Evolutionary conservation across 1,140 invertebrate species (phyloP).

Genomic region (Orius insidiosus): DNA sequence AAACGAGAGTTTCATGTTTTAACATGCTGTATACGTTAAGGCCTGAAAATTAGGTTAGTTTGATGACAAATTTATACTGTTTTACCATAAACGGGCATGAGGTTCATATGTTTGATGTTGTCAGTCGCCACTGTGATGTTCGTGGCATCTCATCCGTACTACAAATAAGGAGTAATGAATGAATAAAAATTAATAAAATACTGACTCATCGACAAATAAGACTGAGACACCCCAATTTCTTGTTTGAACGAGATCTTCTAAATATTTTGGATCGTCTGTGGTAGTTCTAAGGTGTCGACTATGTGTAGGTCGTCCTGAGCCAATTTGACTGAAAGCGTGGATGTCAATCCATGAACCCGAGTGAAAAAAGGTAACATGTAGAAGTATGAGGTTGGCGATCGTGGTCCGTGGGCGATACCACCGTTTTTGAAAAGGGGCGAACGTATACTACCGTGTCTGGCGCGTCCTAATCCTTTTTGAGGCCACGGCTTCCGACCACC

Average conservation of each 20-base stretch:
- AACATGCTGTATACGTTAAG: conserved; percentile 80
- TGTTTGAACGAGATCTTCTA: conserved; percentile 60
- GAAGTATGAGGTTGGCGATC: conserved; percentile 73
- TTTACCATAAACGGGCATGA: conserved; percentile 88
- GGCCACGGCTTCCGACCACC: conserved; percentile 86
- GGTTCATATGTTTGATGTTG: conserved; percentile 59
- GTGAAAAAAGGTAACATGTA: conserved; percentile 73
- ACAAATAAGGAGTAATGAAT: too few species aligned
- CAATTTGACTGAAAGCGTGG: conserved; percentile 73
- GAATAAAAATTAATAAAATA: too few species aligned
- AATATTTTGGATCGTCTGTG: conserved; percentile 62
- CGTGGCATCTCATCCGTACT: conserved; percentile 69
- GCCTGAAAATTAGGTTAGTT: conserved; percentile 29
- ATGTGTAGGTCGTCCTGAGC: conserved; percentile 89
- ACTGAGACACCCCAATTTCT: conserved; percentile 93
- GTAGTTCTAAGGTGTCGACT: conserved; percentile 71
- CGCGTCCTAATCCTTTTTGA: conserved; percentile 80
- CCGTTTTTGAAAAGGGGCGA: conserved; percentile 53
- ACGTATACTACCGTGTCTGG: conserved; percentile 78
- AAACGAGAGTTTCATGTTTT: conserved; percentile 85
- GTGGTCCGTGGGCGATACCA: conserved; percentile 64
- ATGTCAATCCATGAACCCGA: conserved; percentile 60
- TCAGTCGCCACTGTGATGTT: conserved; percentile 72
- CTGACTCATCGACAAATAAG: conserved; percentile 79
- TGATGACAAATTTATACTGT: too few species aligned